Conservation (phyloP, 2,797 vertebrate genomes). For the Anguilla anguilla region DNA sequence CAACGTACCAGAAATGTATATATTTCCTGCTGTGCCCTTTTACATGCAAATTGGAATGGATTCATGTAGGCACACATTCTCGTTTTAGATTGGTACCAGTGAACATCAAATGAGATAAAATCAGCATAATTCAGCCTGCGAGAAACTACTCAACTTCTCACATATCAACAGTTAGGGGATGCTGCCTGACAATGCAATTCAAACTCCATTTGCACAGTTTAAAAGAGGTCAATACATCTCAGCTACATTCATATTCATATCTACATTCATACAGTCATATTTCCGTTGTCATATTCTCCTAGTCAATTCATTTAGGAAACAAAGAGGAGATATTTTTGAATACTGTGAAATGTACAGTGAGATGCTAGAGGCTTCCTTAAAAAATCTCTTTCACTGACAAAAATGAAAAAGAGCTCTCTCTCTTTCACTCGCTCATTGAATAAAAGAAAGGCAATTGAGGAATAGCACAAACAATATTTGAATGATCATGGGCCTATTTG, state of each 20-base stretch:
- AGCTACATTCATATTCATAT: neutral
- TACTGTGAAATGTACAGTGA: neutral
- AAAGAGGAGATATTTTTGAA: neutral
- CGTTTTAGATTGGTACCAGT: constrained; percentile 8
- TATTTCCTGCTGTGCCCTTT: neutral
- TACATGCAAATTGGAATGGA: constrained; percentile 13
- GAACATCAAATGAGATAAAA: constrained; percentile 2
- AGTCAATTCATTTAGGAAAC: constrained; percentile 1
- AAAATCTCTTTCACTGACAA: neutral
- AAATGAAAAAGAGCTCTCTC: neutral
- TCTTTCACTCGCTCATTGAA: neutral
- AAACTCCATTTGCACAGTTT: constrained; percentile 16
- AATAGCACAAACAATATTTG: neutral
- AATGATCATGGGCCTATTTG: too few relatives aligned
- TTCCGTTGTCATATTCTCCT: neutral
- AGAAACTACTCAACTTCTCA: neutral
- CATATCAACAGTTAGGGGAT: constrained; percentile 21
- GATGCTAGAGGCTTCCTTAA: neutral
- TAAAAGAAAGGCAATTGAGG: neutral
- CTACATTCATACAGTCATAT: neutral
- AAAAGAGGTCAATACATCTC: constrained; percentile 17
- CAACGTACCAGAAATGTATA: neutral
- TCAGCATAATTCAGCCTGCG: neutral
- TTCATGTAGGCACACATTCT: constrained; percentile 10
- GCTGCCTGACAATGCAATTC: constrained; percentile 26